Evolutionary conservation across 2,113 vertebrate species (phyloP).

Genomic region (Rhipidura dahli): DNA sequence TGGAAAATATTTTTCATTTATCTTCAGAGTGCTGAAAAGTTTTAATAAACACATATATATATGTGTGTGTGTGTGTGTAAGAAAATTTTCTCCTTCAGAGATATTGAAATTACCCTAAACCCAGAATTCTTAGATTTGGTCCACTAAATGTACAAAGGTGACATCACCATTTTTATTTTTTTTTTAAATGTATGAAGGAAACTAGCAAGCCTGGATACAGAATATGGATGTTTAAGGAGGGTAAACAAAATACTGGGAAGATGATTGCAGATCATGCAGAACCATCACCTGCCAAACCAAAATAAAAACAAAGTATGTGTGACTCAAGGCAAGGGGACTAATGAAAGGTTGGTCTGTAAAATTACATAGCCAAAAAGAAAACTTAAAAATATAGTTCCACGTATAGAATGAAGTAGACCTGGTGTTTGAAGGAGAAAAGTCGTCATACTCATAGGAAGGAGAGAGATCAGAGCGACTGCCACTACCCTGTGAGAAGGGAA

Average conservation of each 20-base stretch:
- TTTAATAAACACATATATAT: background rate
- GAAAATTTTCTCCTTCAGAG: background rate
- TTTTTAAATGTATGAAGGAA: constrained; percentile 10
- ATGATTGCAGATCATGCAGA: constrained; percentile 75
- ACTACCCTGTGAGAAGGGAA: constrained; percentile 93
- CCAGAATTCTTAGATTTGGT: background rate
- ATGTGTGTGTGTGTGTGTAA: too few species aligned
- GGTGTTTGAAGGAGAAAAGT: constrained; percentile 82
- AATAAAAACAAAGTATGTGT: constrained; percentile 65
- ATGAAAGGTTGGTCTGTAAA: constrained; percentile 67
- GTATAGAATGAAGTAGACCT: constrained; percentile 77
- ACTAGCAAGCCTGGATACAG: constrained; percentile 54
- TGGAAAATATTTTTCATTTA: background rate
- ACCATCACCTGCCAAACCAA: constrained; percentile 70
- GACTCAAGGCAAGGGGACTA: constrained; percentile 48
- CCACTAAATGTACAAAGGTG: constrained; percentile 59
- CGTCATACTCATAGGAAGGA: constrained; percentile 88
- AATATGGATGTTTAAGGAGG: constrained; percentile 58
- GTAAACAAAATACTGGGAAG: constrained; percentile 64
- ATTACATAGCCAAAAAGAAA: constrained; percentile 41
- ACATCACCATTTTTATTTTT: constrained; percentile 63
- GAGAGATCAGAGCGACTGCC: constrained; percentile 89
- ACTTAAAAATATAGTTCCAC: constrained; percentile 58
- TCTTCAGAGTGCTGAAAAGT: background rate
- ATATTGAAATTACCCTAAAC: background rate